These are phyloP conservation scores for Xestoiulus laeticollis DNA, from an alignment of 2,888 invertebrate genomes.

Conservation along the genomic window DNA sequence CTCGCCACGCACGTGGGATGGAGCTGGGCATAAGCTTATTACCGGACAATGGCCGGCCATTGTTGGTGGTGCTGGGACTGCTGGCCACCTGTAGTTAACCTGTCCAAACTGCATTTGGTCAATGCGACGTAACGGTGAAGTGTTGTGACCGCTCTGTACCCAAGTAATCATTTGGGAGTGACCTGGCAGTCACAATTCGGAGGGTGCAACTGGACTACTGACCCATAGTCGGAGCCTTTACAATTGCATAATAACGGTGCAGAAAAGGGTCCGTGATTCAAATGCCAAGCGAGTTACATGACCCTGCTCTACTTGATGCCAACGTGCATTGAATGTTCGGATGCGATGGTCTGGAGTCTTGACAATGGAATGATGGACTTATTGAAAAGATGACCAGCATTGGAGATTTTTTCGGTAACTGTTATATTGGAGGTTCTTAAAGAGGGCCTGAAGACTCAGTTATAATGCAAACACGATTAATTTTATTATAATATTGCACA, in stretches of 20 bases:
- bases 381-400: neutral
- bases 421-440: too few relatives aligned
- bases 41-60: conserved; percentile 18
- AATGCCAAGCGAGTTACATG: neutral
- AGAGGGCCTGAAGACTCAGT: neutral
- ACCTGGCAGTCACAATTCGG: neutral
- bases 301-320: neutral
- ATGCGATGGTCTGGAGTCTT: neutral
- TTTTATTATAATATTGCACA: too few relatives aligned
- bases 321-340: too few relatives aligned
- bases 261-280: neutral
- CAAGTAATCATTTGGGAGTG: neutral
- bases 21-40: neutral
- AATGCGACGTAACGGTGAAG: conserved; percentile 26
- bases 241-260: conserved; percentile 1
- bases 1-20: neutral
- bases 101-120: conserved; percentile 6
- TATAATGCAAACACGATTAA: neutral
- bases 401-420: neutral
- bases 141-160: neutral
- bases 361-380: neutral
- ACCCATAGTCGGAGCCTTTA: conserved; percentile 15
- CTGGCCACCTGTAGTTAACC: conserved; percentile 8
- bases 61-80: conserved; percentile 17
- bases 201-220: conserved; percentile 23